Conservation (phyloP, 2,888 invertebrate species). For the Linnaemya tessellans region DNA sequence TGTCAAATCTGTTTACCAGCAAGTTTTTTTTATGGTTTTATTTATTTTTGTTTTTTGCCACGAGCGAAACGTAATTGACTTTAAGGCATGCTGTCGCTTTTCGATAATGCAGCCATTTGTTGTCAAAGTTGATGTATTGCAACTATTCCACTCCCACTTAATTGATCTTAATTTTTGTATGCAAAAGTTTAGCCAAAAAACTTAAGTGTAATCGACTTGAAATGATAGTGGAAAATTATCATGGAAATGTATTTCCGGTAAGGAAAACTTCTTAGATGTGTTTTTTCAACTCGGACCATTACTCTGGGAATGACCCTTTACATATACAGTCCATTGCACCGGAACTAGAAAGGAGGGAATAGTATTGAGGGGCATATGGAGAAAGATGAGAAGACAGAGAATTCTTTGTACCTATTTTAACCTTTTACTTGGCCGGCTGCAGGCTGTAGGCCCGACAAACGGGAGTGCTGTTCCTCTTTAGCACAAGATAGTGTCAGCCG, state of each 20-base stretch:
- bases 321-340: no score
- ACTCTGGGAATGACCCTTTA: no score
- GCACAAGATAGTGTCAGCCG: no score
- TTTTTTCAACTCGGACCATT: background rate
- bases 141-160: conserved; percentile 68
- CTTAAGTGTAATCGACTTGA: background rate
- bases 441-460: no score
- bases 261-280: background rate
- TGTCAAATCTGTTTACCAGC: conserved; percentile 29
- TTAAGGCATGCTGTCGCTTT: conserved; percentile 52
- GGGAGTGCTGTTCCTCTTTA: no score
- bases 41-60: background rate
- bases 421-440: no score
- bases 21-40: background rate
- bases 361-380: no score
- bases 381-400: no score
- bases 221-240: background rate
- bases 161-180: conserved; percentile 42
- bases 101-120: conserved; percentile 61
- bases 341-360: no score
- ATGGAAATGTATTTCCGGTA: background rate
- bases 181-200: background rate
- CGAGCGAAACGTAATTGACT: conserved; percentile 58
- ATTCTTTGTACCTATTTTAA: no score
- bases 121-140: conserved; percentile 66